phyloP scores from a whole-genome alignment of 2,888 invertebrate genomes.

The Synergus itoensis region DNA sequence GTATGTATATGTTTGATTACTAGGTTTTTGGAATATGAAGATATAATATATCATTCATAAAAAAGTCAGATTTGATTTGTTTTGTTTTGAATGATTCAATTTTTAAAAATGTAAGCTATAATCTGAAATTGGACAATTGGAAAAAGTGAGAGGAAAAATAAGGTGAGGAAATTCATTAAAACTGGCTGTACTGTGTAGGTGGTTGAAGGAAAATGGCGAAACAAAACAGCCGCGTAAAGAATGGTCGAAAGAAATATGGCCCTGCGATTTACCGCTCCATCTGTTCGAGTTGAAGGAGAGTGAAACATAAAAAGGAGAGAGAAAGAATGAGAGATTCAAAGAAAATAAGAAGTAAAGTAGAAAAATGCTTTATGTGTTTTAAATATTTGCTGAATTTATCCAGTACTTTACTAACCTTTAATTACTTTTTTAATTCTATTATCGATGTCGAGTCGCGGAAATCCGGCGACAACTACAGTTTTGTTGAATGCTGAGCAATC shows the following conservation, averaged over 20 bases:
- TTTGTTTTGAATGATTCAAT: background rate
- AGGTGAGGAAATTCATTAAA: slow-evolving; percentile 21
- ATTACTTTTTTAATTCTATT: slow-evolving; percentile 34
- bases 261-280: slow-evolving; percentile 19
- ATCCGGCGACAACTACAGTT: background rate
- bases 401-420: slow-evolving; percentile 25
- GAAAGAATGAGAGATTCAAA: background rate
- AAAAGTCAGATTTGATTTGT: background rate
- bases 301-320: slow-evolving; percentile 3
- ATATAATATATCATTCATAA: no score
- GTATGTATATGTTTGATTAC: no score
- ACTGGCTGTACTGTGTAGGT: background rate
- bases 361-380: slow-evolving; percentile 38
- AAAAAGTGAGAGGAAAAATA: background rate
- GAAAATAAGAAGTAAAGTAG: background rate
- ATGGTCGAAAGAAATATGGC: slow-evolving; percentile 33
- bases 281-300: slow-evolving; percentile 3
- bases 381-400: slow-evolving; percentile 39
- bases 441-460: background rate
- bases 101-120: background rate
- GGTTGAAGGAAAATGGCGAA: slow-evolving; percentile 18
- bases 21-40: no score
- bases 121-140: background rate
- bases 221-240: slow-evolving; percentile 29
- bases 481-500: background rate